phyloP scores from a whole-genome alignment of 1,140 invertebrate genomes.

The Leptestheria dahalacensis region DNA sequence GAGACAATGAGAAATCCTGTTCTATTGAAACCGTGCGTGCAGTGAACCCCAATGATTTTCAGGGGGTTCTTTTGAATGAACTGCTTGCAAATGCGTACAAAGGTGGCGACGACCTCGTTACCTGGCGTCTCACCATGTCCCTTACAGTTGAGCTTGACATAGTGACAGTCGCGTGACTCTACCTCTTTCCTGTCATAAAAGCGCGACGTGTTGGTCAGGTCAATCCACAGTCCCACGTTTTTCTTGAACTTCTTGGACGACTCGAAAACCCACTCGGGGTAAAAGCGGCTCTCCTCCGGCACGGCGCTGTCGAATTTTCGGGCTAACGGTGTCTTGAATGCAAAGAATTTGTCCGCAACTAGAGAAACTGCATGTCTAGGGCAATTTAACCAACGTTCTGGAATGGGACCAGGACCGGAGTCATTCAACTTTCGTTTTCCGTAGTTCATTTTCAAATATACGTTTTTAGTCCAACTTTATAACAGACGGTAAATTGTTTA shows the following conservation, averaged over 20 bases:
- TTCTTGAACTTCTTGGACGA: constrained; percentile 48
- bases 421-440: neutral
- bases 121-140: constrained; percentile 70
- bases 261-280: constrained; percentile 65
- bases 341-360: constrained; percentile 65
- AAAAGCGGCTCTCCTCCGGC: constrained; percentile 59
- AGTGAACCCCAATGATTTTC: constrained; percentile 79
- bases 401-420: constrained; percentile 47
- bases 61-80: constrained; percentile 63
- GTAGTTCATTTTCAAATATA: neutral
- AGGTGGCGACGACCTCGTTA: constrained; percentile 55
- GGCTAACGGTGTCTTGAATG: constrained; percentile 84
- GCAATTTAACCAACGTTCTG: constrained; percentile 80
- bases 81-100: constrained; percentile 57
- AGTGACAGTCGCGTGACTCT: constrained; percentile 54
- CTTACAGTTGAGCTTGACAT: constrained; percentile 71
- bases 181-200: constrained; percentile 76
- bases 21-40: constrained; percentile 97
- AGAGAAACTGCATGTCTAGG: constrained; percentile 63
- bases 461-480: neutral
- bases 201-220: constrained; percentile 84
- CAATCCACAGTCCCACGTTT: constrained; percentile 87
- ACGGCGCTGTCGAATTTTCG: constrained; percentile 61
- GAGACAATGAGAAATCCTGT: constrained; percentile 87
- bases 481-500: neutral